These are phyloP conservation scores for Xestia sexstrigata DNA, from an alignment of 2,888 invertebrate species.

Conservation along the genomic window DNA sequence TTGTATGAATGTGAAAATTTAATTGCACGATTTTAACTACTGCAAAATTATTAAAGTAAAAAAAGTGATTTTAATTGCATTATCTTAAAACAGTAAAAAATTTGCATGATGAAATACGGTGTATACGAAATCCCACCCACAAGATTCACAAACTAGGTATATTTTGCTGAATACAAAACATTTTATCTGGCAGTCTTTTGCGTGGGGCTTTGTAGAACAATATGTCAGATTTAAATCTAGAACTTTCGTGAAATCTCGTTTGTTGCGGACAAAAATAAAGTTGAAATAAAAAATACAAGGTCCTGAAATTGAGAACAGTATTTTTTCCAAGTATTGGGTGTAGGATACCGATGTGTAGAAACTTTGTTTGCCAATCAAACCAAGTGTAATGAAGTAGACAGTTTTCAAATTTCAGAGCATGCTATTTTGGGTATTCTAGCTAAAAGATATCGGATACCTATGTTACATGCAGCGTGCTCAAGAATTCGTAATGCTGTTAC, in stretches of 20 bases:
- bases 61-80: constrained; percentile 58
- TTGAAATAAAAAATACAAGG: constrained; percentile 33
- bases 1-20: constrained; percentile 53
- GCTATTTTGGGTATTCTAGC: constrained; percentile 58
- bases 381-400: constrained; percentile 59
- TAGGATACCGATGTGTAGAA: constrained; percentile 47
- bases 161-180: constrained; percentile 27
- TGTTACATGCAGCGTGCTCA: constrained; percentile 83
- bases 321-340: constrained; percentile 46
- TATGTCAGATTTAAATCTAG: constrained; percentile 43
- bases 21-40: constrained; percentile 59
- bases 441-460: constrained; percentile 41
- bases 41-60: constrained; percentile 49
- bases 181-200: constrained; percentile 38
- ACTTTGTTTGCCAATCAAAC: constrained; percentile 52
- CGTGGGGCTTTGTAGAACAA: constrained; percentile 60
- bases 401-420: constrained; percentile 62
- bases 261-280: constrained; percentile 40
- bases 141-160: constrained; percentile 40
- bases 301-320: constrained; percentile 61
- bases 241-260: constrained; percentile 48
- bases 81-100: constrained; percentile 55
- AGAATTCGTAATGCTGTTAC: constrained; percentile 68
- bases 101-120: constrained; percentile 54
- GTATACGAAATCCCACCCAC: constrained; percentile 59